Percentiles rank a stretch among this genome's conserved stretches.
Evolutionary conservation across 2,113 vertebrate genomes (phyloP).

Genomic region (Crocuta crocuta): DNA sequence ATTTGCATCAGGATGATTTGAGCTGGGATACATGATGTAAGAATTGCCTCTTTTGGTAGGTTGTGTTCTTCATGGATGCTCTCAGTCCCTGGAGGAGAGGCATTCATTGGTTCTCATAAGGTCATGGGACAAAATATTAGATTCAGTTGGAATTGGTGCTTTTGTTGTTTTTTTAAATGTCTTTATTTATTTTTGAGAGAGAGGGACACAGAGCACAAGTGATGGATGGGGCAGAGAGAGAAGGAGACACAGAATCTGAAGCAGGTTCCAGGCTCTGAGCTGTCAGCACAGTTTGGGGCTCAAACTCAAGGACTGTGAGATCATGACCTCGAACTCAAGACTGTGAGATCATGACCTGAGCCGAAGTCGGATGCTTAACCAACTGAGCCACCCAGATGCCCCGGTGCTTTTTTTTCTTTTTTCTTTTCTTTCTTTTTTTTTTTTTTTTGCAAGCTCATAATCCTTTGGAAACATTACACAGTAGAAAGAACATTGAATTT

Average conservation of each 20-base stretch:
- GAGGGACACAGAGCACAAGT: no score
- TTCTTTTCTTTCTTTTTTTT: not conserved
- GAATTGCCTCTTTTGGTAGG: not conserved
- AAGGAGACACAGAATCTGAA: no score
- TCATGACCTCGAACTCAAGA: no score
- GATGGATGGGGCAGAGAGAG: no score
- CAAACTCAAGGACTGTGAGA: no score
- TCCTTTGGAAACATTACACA: not conserved
- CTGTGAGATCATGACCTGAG: no score
- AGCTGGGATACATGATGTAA: accelerated
- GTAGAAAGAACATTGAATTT: not conserved
- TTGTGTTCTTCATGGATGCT: not conserved
- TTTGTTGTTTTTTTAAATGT: not conserved
- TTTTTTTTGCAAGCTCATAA: not conserved
- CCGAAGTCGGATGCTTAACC: no score
- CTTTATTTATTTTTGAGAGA: no score
- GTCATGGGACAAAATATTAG: not conserved
- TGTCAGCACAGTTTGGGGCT: no score
- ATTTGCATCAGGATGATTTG: not conserved
- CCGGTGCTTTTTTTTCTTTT: not conserved
- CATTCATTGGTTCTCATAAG: not conserved
- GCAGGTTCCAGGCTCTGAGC: no score
- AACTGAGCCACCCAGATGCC: no score
- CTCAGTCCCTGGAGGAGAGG: not conserved
- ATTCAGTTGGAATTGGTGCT: not conserved